phyloP scores from a whole-genome alignment of 2,797 vertebrate genomes.

The Meda fulgida region DNA sequence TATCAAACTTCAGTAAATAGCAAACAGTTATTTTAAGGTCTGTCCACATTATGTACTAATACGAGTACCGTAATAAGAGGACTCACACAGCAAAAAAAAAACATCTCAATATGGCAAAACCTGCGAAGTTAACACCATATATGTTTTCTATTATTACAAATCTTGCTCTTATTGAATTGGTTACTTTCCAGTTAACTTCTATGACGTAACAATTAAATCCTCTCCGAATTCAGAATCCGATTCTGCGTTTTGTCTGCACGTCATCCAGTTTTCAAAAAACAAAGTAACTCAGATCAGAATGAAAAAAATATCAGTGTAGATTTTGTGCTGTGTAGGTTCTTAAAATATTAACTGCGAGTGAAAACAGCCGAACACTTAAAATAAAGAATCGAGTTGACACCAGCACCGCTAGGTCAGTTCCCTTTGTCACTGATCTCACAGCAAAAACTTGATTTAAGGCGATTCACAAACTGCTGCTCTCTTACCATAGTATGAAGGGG shows the following conservation, averaged over 20 bases:
- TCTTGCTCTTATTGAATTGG: background rate
- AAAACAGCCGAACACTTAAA: background rate
- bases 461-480: constrained; percentile 37
- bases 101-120: background rate
- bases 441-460: constrained; percentile 44
- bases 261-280: background rate
- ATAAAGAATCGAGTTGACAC: constrained; percentile 7
- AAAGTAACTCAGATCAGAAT: background rate
- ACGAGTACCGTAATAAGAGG: background rate
- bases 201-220: background rate
- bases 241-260: background rate
- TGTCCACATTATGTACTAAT: background rate
- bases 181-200: background rate
- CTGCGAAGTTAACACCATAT: background rate
- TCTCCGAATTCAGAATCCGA: background rate
- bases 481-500: constrained; percentile 81
- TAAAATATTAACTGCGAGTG: background rate
- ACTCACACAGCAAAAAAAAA: background rate
- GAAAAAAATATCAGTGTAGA: background rate
- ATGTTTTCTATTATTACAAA: background rate
- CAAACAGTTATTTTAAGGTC: background rate
- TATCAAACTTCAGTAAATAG: background rate
- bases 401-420: constrained; percentile 2
- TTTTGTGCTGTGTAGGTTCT: background rate
- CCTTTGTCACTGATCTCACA: constrained; percentile 51